These are phyloP conservation scores for Heliconius eleuchia DNA, from an alignment of 1,140 invertebrate genomes.

Conservation along the genomic window DNA sequence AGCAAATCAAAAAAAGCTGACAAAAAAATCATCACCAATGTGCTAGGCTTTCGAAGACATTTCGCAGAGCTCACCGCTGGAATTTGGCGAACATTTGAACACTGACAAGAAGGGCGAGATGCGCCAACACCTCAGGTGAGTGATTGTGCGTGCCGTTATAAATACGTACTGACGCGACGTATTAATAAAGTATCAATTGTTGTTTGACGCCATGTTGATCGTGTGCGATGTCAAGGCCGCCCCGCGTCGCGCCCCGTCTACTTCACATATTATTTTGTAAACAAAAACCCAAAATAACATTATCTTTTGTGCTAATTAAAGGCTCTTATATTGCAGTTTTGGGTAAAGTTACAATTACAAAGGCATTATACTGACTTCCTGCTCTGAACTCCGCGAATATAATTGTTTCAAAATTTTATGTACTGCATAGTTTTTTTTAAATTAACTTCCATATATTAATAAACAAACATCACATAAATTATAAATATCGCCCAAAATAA, in stretches of 20 bases:
- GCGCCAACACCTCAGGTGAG: slow-evolving; percentile 43
- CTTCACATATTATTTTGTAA: slow-evolving; percentile 30
- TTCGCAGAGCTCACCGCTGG: not conserved
- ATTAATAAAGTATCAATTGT: slow-evolving; percentile 47
- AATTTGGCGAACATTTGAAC: slow-evolving; percentile 16
- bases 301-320: not conserved
- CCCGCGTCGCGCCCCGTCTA: slow-evolving; percentile 27
- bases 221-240: slow-evolving; percentile 49
- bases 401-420: no score
- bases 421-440: no score
- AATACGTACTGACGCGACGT: slow-evolving; percentile 12
- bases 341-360: no score
- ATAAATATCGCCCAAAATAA: no score
- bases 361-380: no score
- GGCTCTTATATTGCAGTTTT: no score
- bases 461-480: no score
- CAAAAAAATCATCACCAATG: no score
- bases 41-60: not conserved
- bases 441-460: no score
- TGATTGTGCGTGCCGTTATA: slow-evolving; percentile 39
- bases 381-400: no score
- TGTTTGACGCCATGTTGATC: slow-evolving; percentile 41
- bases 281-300: slow-evolving; percentile 35
- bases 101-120: slow-evolving; percentile 23
- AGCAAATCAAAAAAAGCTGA: no score